A percentile compares a stretch with the other conserved stretches of the same genome.
Evolutionary conservation across 1,140 invertebrate genomes (phyloP).

Genomic region (Varroa destructor): DNA sequence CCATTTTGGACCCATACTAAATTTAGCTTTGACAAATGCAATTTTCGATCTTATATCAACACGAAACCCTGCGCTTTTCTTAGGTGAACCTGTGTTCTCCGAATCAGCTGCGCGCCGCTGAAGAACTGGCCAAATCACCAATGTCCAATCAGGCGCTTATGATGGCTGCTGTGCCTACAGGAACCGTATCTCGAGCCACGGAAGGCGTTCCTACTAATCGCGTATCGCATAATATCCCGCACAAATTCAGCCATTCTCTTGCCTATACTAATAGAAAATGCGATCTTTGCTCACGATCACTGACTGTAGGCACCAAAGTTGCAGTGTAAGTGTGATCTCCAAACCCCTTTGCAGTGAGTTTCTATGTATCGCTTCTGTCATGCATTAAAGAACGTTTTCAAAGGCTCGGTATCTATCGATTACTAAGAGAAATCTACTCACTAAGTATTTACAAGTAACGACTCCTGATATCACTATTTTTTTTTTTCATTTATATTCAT

Average conservation of each 20-base stretch:
- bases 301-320: conserved; percentile 7
- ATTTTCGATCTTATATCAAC: no score
- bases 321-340: background rate
- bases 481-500: no score
- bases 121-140: conserved; percentile 7
- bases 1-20: no score
- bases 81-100: conserved; percentile 23
- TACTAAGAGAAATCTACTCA: no score
- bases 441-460: no score
- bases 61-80: background rate
- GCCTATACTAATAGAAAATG: conserved; percentile 11
- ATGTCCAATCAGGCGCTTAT: conserved; percentile 11
- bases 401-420: no score
- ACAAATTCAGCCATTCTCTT: conserved; percentile 3
- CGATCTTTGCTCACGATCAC: conserved; percentile 12
- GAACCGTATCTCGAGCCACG: background rate
- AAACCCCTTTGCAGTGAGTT: no score
- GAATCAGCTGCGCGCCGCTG: background rate
- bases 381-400: no score
- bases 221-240: conserved; percentile 16
- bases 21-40: no score
- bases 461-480: no score
- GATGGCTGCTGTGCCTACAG: background rate
- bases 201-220: background rate
- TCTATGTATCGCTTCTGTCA: no score